These are phyloP conservation scores for Cossypha polioptera DNA, from an alignment of 2,797 vertebrate genomes.

Conservation along the genomic window DNA sequence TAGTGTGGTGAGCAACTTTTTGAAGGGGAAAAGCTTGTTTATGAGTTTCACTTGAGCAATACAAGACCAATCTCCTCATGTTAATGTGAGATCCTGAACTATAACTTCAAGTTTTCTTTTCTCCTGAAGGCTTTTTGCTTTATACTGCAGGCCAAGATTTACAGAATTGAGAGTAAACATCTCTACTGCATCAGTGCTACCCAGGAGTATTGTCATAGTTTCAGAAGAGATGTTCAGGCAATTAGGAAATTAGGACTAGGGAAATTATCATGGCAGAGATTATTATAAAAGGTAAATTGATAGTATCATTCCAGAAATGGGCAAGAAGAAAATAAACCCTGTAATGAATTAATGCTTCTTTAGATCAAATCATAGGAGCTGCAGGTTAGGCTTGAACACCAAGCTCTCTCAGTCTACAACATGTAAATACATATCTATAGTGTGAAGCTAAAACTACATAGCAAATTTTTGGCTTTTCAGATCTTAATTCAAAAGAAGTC, in stretches of 20 bases:
- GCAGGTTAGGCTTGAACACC: neutral
- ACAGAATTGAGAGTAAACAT: neutral
- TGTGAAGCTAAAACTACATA: neutral
- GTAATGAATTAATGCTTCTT: neutral
- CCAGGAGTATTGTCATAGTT: neutral
- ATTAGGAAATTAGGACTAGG: neutral
- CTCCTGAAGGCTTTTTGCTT: constrained; percentile 15
- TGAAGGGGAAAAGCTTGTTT: neutral
- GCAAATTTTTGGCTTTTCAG: neutral
- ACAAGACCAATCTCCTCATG: neutral
- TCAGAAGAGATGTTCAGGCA: neutral
- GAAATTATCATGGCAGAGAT: neutral
- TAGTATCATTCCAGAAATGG: neutral
- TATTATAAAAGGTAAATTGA: neutral
- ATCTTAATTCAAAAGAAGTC: neutral
- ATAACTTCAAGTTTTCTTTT: neutral
- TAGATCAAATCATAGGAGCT: neutral
- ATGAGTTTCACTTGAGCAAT: neutral
- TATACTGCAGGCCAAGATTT: constrained; percentile 15
- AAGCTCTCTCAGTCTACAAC: neutral
- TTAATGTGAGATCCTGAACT: constrained; percentile 4
- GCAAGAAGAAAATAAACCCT: neutral
- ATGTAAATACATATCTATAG: neutral
- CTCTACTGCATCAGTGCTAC: neutral
- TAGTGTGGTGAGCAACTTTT: neutral